Evolutionary conservation across 2,113 vertebrate species (phyloP).

Genomic region (Enhydra lutris): DNA sequence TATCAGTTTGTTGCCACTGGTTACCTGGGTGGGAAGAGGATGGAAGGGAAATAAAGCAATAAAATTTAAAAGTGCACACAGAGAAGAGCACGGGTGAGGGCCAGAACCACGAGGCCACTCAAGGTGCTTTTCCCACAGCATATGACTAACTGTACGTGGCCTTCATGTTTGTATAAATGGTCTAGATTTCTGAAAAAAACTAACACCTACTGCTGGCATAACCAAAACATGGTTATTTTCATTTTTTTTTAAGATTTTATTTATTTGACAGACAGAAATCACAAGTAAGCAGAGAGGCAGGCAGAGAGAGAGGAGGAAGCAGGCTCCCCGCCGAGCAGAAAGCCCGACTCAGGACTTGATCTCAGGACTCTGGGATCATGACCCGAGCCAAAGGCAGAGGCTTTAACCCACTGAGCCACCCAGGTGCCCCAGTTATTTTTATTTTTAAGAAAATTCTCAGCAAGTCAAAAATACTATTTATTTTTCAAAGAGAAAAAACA

Average conservation of each 20-base stretch:
- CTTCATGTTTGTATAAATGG: not conserved
- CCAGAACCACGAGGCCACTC: fast-evolving
- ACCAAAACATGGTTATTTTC: not conserved
- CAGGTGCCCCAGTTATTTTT: not conserved
- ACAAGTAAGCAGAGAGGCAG: no score
- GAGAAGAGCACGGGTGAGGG: fast-evolving
- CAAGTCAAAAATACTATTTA: not conserved
- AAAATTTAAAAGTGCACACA: no score
- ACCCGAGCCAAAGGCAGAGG: no score
- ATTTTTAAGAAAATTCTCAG: not conserved
- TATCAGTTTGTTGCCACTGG: not conserved
- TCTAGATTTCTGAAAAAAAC: not conserved
- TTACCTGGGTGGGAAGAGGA: not conserved
- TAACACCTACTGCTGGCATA: not conserved
- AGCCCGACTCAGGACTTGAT: fast-evolving
- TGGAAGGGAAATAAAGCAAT: not conserved
- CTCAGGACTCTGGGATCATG: no score
- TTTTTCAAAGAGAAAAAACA: not conserved
- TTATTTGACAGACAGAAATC: no score
- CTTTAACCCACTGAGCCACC: no score
- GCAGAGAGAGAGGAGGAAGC: no score
- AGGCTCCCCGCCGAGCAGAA: no score
- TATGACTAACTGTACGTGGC: fast-evolving
- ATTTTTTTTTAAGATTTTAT: not conserved
- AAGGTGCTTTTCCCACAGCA: no score